Evolutionary conservation across 2,888 invertebrate genomes (phyloP).

Genomic region (Pandemis corylana): DNA sequence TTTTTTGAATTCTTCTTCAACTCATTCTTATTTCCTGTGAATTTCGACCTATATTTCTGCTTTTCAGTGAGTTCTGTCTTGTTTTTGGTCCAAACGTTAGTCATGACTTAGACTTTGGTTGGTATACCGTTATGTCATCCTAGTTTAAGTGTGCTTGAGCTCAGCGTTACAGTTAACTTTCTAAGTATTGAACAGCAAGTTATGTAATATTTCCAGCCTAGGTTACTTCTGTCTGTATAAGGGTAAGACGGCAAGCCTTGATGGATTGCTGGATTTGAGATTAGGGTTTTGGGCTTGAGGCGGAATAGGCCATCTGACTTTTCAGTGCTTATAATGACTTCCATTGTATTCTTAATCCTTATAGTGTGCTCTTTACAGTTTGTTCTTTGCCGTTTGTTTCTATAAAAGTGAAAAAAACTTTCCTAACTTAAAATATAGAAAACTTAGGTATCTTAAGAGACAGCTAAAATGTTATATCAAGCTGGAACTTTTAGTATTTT

Average conservation of each 20-base stretch:
- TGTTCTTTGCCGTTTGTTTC: neutral
- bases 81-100: neutral
- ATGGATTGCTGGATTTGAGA: constrained; percentile 6
- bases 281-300: neutral
- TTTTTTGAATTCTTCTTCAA: too few relatives aligned
- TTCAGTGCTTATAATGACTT: neutral
- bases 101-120: neutral
- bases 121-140: constrained; percentile 3
- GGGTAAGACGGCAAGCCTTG: constrained; percentile 16
- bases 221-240: constrained; percentile 10
- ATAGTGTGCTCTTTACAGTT: neutral
- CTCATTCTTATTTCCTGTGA: too few relatives aligned
- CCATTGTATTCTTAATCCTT: neutral
- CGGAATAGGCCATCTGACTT: neutral
- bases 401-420: neutral
- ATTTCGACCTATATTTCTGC: neutral
- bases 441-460: too few relatives aligned
- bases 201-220: constrained; percentile 16
- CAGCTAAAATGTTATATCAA: too few relatives aligned
- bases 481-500: too few relatives aligned
- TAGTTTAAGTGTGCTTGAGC: neutral
- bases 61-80: neutral
- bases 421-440: too few relatives aligned
- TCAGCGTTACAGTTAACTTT: constrained; percentile 18
- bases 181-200: constrained; percentile 17